Evolutionary conservation across 2,113 vertebrate genomes (phyloP).

Genomic region (Zosterops borbonicus): DNA sequence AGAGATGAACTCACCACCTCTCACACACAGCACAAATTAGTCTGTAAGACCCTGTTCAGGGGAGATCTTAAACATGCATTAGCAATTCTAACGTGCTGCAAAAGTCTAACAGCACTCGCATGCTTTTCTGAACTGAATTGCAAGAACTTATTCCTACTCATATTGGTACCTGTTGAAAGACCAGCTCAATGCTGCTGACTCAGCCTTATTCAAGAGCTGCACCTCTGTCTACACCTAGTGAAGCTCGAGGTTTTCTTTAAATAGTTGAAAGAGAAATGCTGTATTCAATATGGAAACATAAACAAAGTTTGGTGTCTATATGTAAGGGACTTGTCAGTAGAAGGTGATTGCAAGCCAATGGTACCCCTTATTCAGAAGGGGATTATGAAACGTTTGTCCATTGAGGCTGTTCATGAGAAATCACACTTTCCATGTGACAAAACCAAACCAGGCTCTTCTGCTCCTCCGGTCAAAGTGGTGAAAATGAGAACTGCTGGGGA

Average conservation of each 20-base stretch:
- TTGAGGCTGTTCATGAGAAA: not conserved
- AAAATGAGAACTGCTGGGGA: not conserved
- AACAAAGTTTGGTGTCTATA: not conserved
- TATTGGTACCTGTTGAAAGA: not conserved
- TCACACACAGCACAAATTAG: not conserved
- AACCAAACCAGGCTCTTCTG: not conserved
- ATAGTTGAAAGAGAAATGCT: not conserved
- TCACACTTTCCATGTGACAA: not conserved
- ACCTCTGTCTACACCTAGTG: not conserved
- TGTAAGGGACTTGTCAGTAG: not conserved
- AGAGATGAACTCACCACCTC: slow-evolving; percentile 22
- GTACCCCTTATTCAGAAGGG: not conserved
- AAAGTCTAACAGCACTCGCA: not conserved
- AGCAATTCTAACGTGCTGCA: not conserved
- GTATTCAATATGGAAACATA: not conserved
- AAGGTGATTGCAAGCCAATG: not conserved
- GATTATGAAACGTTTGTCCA: not conserved
- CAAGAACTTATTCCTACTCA: not conserved
- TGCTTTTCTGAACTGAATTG: not conserved
- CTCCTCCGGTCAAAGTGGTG: not conserved
- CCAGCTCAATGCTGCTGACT: not conserved
- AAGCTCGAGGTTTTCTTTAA: not conserved
- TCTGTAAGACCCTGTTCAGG: not conserved
- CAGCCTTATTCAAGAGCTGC: not conserved
- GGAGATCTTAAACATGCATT: not conserved